Conservation (phyloP, 2,888 invertebrate genomes). For the Tipula unca region DNA sequence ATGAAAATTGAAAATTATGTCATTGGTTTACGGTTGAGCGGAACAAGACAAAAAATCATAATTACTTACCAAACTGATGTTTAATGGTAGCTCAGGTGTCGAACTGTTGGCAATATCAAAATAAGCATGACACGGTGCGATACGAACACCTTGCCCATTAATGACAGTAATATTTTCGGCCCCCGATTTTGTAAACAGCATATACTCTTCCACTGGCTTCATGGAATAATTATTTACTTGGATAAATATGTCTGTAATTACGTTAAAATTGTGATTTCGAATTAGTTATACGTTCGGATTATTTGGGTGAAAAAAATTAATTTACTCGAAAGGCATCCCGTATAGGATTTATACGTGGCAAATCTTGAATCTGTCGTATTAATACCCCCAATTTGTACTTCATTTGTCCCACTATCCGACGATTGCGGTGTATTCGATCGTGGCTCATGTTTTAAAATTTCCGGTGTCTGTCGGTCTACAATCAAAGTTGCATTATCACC, state of each 20-base stretch:
- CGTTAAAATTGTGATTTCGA: constrained; percentile 21
- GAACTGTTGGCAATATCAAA: constrained; percentile 57
- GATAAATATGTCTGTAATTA: constrained; percentile 66
- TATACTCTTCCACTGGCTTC: constrained; percentile 85
- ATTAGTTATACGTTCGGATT: not conserved
- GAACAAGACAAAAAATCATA: too few species aligned
- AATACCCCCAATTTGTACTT: constrained; percentile 79
- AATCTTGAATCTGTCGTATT: constrained; percentile 77
- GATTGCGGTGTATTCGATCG: constrained; percentile 57
- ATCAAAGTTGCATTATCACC: constrained; percentile 61
- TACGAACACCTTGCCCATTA: constrained; percentile 75
- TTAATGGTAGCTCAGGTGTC: constrained; percentile 49
- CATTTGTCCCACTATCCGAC: constrained; percentile 60
- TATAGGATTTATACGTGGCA: constrained; percentile 75
- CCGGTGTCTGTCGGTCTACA: constrained; percentile 69
- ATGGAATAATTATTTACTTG: constrained; percentile 72
- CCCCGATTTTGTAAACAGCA: constrained; percentile 79
- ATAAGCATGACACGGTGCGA: constrained; percentile 75
- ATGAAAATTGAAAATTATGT: constrained; percentile 15
- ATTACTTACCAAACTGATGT: constrained; percentile 51
- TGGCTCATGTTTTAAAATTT: constrained; percentile 57
- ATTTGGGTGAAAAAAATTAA: constrained; percentile 27
- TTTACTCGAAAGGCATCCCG: constrained; percentile 84
- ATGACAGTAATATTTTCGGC: constrained; percentile 80
- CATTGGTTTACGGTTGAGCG: not conserved